Evolutionary conservation across 2,888 invertebrate genomes (phyloP), one percentile per base, ranked within the genome.

Genomic region (Palloptera scutellata): DNA sequence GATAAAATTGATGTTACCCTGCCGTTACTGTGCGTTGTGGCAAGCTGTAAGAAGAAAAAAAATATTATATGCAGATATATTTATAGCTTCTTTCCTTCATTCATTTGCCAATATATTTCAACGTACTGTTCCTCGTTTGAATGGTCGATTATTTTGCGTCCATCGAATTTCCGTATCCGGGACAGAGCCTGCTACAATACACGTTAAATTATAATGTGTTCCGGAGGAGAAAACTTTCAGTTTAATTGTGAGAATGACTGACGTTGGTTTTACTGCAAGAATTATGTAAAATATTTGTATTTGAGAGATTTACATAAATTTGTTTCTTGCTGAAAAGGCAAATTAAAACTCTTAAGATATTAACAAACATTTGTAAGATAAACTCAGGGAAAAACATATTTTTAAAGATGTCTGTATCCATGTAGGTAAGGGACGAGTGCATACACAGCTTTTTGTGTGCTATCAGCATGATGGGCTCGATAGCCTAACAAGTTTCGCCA

Each of bases 91-190:
- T 55, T 30, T 55, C 10, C 8, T 8, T 55, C 55, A 11, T 30
- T 20, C 19, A 13, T 17, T 43, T 9, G 11, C 13, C 5, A 17
- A 13, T 20, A n/a, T 17, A n/a, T 15, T 15, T 48, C 0, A 41
- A 81, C 86, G 87, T 86, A 93, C 94, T 89, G 90, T 90, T 81
- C 91, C 93, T 76, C 90, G 88, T 75, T 90, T 89, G 84, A 95
- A 92, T 78, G 89, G 89, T 74, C 90, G 87, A 84, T 91, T 92
- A 81, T 92, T 94, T 81, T 93, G 91, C 81, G 90, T 91, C 96
- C 95, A 96, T 66, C 91, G 89, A 79, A 96, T 90, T 76, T 91
- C 89, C 43, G 96, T 95, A 73, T 91, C 91, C 40, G 96, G 95
- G 78, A 95, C 89, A 67, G 96, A 96, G 55, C 96, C 96, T 75